Percentiles rank a stretch among this genome's conserved stretches.
Evolutionary conservation across 2,888 invertebrate genomes (phyloP).

Genomic region (Nemapogon koenigi): DNA sequence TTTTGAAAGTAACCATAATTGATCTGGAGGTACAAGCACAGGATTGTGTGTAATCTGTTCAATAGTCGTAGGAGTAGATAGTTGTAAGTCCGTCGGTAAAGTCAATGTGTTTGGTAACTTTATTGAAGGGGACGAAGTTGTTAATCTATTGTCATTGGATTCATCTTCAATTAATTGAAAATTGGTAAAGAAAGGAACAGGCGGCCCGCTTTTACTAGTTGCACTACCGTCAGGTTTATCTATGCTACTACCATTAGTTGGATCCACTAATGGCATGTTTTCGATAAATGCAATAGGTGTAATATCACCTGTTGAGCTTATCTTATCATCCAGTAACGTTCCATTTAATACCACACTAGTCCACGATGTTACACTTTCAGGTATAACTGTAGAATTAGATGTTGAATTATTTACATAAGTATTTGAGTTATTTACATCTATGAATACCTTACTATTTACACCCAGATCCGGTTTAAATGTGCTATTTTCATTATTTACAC

Average conservation of each 20-base stretch:
- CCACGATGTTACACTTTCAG: no score
- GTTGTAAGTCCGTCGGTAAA: not conserved
- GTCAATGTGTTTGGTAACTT: not conserved
- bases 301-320: no score
- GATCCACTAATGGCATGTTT: no score
- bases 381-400: not conserved
- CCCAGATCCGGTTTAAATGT: slow-evolving; percentile 22
- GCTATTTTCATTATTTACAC: slow-evolving; percentile 56
- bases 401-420: slow-evolving; percentile 2
- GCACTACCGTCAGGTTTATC: no score
- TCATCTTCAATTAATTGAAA: slow-evolving; percentile 27
- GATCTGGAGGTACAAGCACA: slow-evolving; percentile 31
- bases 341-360: no score
- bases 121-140: not conserved
- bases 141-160: not conserved
- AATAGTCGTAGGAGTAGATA: not conserved
- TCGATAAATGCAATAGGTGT: no score
- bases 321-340: no score
- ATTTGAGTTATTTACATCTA: slow-evolving; percentile 21
- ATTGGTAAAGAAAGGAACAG: slow-evolving; percentile 42
- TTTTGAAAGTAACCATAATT: slow-evolving; percentile 53
- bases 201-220: no score
- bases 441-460: slow-evolving; percentile 21
- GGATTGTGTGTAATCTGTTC: not conserved
- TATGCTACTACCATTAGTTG: no score